Conservation (phyloP, 2,113 vertebrate genomes). For the Anolis sagrei region DNA sequence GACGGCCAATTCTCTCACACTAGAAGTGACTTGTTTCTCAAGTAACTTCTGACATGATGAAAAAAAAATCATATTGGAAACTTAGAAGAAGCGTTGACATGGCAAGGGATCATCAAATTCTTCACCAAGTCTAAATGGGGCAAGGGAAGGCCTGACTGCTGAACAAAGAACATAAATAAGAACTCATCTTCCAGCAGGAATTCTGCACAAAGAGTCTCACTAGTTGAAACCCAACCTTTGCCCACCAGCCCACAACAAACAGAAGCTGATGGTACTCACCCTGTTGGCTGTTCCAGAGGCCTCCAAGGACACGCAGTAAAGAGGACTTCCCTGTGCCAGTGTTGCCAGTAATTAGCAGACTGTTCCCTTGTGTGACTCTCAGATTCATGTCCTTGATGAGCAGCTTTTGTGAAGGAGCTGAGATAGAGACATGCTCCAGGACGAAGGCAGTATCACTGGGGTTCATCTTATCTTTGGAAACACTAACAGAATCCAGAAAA, state of each 20-base stretch:
- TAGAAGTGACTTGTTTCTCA: no score
- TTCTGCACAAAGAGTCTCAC: neutral
- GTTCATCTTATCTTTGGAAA: slow-evolving; percentile 53
- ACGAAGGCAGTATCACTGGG: slow-evolving; percentile 84
- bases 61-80: no score
- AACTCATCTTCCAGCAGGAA: neutral
- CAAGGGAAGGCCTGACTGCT: neutral
- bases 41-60: no score
- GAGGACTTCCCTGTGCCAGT: slow-evolving; percentile 96
- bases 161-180: neutral
- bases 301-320: slow-evolving; percentile 88
- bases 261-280: slow-evolving; percentile 76
- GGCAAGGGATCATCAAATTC: no score
- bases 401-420: slow-evolving; percentile 82
- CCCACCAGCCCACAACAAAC: neutral
- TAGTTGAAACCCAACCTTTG: neutral
- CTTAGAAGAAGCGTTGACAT: no score
- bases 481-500: slow-evolving; percentile 61
- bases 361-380: slow-evolving; percentile 84
- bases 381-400: slow-evolving; percentile 91
- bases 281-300: slow-evolving; percentile 85
- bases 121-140: neutral
- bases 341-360: slow-evolving; percentile 92
- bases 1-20: no score
- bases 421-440: slow-evolving; percentile 84